Evolutionary conservation across 1,140 invertebrate genomes (phyloP).

Genomic region (Pteromalus puparum): DNA sequence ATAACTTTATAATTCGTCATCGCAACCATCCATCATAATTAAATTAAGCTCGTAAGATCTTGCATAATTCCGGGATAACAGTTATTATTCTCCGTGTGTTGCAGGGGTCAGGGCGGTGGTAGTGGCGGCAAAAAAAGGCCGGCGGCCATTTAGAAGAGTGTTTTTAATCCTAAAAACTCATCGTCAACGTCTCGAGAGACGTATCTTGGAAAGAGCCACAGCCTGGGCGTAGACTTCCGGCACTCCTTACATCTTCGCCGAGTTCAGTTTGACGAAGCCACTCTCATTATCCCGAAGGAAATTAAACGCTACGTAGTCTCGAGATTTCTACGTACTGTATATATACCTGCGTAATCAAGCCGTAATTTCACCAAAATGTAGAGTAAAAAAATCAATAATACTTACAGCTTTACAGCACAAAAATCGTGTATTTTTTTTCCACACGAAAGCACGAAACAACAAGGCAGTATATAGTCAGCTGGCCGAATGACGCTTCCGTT

Average conservation of each 20-base stretch:
- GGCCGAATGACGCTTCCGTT: conserved; percentile 11
- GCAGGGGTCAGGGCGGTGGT: not conserved
- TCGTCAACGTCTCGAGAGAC: conserved; percentile 36
- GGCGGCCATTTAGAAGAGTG: conserved; percentile 43
- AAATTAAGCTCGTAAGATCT: not conserved
- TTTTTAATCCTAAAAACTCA: conserved; percentile 50
- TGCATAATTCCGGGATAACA: conserved; percentile 9
- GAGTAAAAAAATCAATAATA: no score
- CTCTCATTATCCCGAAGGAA: conserved; percentile 55
- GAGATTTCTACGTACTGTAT: conserved; percentile 20
- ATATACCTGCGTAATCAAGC: not conserved
- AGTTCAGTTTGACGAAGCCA: conserved; percentile 48
- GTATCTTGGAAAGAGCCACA: conserved; percentile 44
- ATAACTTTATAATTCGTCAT: conserved; percentile 8
- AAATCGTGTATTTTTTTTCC: not conserved
- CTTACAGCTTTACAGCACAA: not conserved
- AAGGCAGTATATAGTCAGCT: not conserved
- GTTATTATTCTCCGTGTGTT: conserved; percentile 9
- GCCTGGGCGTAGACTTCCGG: conserved; percentile 51
- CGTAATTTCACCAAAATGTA: not conserved
- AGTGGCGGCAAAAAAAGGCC: conserved; percentile 18
- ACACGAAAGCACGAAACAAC: not conserved
- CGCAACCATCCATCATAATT: conserved; percentile 21
- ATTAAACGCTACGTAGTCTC: conserved; percentile 49
- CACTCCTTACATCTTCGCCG: conserved; percentile 50